Evolutionary conservation across 2,797 vertebrate species (phyloP), one percentile per base, ranked within the genome.

Genomic region (Hipposideros larvatus): DNA sequence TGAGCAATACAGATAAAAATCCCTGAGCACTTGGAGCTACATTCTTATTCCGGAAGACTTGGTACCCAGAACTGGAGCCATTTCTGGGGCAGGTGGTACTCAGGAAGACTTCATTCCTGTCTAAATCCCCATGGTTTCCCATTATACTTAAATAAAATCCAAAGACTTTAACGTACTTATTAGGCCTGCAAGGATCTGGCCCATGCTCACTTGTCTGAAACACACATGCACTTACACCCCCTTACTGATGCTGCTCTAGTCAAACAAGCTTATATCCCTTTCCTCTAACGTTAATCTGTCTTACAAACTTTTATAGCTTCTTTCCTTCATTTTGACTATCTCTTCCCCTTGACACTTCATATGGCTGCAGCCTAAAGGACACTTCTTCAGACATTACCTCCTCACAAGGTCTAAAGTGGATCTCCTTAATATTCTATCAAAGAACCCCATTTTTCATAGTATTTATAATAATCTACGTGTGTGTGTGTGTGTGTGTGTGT

Each of bases 41-140:
- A 80, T 96, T 79, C 78, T 94, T 90, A 51, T 28, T 93, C 3
- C 37, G 14, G 59, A 86, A 90, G n/a, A 14, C 13, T 63, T 88
- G 15, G 51, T 92, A 86, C 1, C 4, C 37, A 66, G 63, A 95
- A 90, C 18, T 79, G 34, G 63, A 86, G 61, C 8, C 21, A 80
- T 87, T 85, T 94, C 22, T 37, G 73, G 41, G 53, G 9, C 57
- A 92, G n/a, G 7, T n/a, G 7, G 8, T 9, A 88, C 55, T 75
- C 65, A 85, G 28, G 34, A 93, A 93, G 91, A 74, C 61, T 92
- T 88, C 28, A 63, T 70, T 92, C 28, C 79, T 90, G 10, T 41
- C 43, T 85, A n/a, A 95, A 86, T 82, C 4, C n/a, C 74, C 85
- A 1, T 92, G n/a, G 14, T 93, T 92, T 95, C 19, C 26, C 8